Evolutionary conservation across 2,888 invertebrate species (phyloP), one percentile per base, ranked within the genome.

Genomic region (Diloba caeruleocephala): DNA sequence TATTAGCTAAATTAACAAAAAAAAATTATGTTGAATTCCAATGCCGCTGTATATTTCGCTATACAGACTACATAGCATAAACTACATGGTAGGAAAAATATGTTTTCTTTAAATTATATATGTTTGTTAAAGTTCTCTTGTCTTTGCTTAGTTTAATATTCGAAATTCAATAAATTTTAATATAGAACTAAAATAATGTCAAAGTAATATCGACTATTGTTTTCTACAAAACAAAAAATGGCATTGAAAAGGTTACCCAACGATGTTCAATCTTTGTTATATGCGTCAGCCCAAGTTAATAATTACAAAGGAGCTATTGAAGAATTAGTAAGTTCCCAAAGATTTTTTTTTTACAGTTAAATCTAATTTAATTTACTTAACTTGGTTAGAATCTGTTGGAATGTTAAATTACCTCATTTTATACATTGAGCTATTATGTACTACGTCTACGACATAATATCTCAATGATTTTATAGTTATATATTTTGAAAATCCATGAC

Each of bases 251-350:
- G 81, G 68, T 78, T 92, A 55, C 74, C 88, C 36, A 55, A 60
- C 19, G 89, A 93, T 62, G 90, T 96, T 28, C 91, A 94, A 71
- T 87, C 89, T 2, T 75, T 90, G 59, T 82, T 96, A 57, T 85
- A 94, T 74, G 95, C 96, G 38, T 94, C 95, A 23, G 82, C 92
- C 37, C 90, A 94, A 65, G 90, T 96, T 56, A 94, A 93, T 42
- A 94, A 83, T 74, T 89, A 93, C 44, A 85, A 93, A 26, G 95
- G 94, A 74, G 95, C 95, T 71, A 90, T 96, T 23, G 94, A 94
- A 74, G 96, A 96, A 92, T 85, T 96, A 84, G 95, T 96, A 80
- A 74, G 74, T 67, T 19, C 1, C 12, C 9, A n/a, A 36, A 21
- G 10, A 1, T 26, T 13, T 51, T 36, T 1, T 0, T n/a, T 14